These are phyloP conservation scores for Idaea aversata DNA, from an alignment of 2,888 invertebrate species.

Conservation along the genomic window DNA sequence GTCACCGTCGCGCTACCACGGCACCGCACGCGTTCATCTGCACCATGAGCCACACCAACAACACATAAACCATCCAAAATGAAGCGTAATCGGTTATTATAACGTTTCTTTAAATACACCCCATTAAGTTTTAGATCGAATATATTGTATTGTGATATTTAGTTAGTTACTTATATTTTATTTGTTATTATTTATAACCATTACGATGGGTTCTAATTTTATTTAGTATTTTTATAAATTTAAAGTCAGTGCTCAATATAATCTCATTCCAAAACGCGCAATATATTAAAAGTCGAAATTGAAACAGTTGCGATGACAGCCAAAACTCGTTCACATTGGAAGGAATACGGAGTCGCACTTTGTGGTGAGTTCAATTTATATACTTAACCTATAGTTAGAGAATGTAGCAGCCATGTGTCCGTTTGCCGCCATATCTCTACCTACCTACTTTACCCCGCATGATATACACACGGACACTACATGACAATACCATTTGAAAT, in stretches of 20 bases:
- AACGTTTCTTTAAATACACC: conserved; percentile 72
- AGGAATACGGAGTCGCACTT: conserved; percentile 79
- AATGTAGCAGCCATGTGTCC: conserved; percentile 49
- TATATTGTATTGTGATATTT: conserved; percentile 79
- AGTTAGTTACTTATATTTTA: conserved; percentile 63
- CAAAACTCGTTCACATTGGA: conserved; percentile 79
- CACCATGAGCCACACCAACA: conserved; percentile 76
- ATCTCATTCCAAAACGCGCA: conserved; percentile 77
- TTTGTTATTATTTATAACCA: conserved; percentile 70
- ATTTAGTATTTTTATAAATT: conserved; percentile 61
- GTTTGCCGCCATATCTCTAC: conserved; percentile 23
- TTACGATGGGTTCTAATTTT: conserved; percentile 72
- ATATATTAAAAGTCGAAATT: conserved; percentile 55
- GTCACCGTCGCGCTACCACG: conserved; percentile 67
- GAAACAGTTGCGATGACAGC: conserved; percentile 70
- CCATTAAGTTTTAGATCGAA: conserved; percentile 74
- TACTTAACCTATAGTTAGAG: conserved; percentile 57
- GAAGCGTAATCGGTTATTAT: conserved; percentile 80
- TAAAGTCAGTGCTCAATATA: conserved; percentile 76
- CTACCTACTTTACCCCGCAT: neutral
- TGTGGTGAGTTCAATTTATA: conserved; percentile 71
- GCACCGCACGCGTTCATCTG: conserved; percentile 59
- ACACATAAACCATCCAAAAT: conserved; percentile 79
- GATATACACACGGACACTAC: neutral
- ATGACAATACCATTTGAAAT: no score